phyloP scores from a whole-genome alignment of 2,888 invertebrate species.

The Pardosa pseudoannulata region DNA sequence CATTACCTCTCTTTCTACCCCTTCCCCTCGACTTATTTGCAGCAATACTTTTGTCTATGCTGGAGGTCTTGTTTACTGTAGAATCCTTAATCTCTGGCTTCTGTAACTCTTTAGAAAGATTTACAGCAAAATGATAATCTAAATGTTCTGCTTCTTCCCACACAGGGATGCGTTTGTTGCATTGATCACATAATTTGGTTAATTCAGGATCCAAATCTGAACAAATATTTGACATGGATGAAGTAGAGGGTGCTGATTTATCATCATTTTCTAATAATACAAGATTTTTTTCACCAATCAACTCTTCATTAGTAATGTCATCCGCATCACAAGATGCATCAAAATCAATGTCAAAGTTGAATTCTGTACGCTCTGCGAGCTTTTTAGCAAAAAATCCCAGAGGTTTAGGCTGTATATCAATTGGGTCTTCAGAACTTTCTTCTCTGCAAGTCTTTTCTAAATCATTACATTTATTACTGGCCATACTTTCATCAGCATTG shows the following conservation, averaged over 20 bases:
- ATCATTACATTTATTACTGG: background rate
- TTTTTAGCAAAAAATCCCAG: slow-evolving; percentile 67
- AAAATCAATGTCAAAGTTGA: background rate
- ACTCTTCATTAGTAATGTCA: background rate
- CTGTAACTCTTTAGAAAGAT: slow-evolving; percentile 82
- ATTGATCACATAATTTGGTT: slow-evolving; percentile 82
- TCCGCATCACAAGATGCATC: background rate
- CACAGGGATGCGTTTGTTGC: slow-evolving; percentile 82
- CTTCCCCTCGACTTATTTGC: background rate
- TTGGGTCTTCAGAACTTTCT: background rate
- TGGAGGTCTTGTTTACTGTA: background rate
- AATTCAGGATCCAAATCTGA: slow-evolving; percentile 51
- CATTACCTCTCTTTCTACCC: slow-evolving; percentile 36
- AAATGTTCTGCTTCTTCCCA: slow-evolving; percentile 85
- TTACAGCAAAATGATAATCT: slow-evolving; percentile 91
- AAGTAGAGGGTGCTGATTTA: background rate
- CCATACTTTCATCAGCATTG: background rate
- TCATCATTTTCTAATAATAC: background rate
- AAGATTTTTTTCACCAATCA: background rate
- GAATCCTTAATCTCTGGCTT: background rate
- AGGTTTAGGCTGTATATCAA: background rate
- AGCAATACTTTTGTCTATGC: background rate
- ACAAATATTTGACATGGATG: background rate
- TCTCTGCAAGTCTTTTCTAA: background rate
- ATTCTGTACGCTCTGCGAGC: slow-evolving; percentile 32